Percentiles rank a stretch among this genome's conserved stretches.
Evolutionary conservation across 2,797 vertebrate species (phyloP).

Genomic region (Pantherophis vulpinus): DNA sequence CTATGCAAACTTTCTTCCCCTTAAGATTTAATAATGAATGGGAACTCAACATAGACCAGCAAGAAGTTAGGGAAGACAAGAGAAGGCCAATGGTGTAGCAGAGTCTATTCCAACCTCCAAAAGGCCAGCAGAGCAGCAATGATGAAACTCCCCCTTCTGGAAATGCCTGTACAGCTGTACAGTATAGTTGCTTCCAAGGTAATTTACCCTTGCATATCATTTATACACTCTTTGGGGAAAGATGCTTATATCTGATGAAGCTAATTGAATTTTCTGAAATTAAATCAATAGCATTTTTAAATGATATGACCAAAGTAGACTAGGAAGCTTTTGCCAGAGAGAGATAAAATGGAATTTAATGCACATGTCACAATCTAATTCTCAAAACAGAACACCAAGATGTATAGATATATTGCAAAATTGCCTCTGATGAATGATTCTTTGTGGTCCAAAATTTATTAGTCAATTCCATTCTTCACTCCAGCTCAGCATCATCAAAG

Average conservation of each 20-base stretch:
- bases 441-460: not conserved
- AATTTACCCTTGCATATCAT: not conserved
- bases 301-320: not conserved
- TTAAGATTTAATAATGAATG: not conserved
- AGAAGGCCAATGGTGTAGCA: not conserved
- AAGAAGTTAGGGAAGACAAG: not conserved
- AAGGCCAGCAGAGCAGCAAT: not conserved
- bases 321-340: not conserved
- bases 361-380: not conserved
- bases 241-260: not conserved
- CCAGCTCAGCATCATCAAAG: not conserved
- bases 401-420: not conserved
- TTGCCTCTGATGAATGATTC: not conserved
- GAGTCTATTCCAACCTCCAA: not conserved
- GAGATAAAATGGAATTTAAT: not conserved
- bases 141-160: not conserved
- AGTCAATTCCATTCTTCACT: not conserved
- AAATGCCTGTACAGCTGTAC: not conserved
- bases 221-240: not conserved
- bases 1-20: not conserved
- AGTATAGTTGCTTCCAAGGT: not conserved
- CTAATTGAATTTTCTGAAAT: not conserved
- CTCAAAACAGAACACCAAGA: not conserved
- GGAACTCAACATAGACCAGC: not conserved
- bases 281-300: not conserved